Conservation (phyloP, 2,797 vertebrate species). For the Mus minutoides region DNA sequence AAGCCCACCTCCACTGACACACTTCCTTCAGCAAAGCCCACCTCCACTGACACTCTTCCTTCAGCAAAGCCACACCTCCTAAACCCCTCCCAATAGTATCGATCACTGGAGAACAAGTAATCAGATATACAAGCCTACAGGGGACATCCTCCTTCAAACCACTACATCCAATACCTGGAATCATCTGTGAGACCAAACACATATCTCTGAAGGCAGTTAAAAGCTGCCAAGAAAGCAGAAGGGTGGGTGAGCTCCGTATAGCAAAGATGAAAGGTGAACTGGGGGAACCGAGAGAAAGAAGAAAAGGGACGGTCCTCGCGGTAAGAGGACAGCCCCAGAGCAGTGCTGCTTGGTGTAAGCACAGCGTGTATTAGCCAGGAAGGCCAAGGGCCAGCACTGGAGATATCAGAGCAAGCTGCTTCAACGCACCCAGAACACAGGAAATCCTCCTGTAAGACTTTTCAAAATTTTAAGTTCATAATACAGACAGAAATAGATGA, state of each 20-base stretch:
- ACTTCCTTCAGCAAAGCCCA: neutral
- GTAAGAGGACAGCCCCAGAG: neutral
- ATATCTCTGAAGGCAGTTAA: fast-evolving
- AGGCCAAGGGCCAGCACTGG: neutral
- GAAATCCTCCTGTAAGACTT: neutral
- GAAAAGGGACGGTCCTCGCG: fast-evolving
- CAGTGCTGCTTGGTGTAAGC: fast-evolving
- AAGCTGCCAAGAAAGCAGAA: neutral
- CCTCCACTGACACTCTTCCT: neutral
- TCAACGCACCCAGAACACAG: neutral
- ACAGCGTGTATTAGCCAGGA: fast-evolving
- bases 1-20: neutral
- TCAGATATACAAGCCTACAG: neutral
- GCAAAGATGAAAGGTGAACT: neutral
- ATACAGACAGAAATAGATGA: neutral
- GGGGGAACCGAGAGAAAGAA: neutral
- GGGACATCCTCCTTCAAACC: neutral
- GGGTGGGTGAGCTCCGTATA: neutral
- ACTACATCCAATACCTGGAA: neutral
- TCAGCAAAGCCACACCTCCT: neutral
- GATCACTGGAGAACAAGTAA: neutral
- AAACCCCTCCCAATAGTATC: neutral
- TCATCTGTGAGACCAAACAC: neutral
- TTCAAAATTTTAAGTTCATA: neutral
- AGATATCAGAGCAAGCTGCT: neutral